Conservation (phyloP, 2,888 invertebrate species). For the Agelastica alni region DNA sequence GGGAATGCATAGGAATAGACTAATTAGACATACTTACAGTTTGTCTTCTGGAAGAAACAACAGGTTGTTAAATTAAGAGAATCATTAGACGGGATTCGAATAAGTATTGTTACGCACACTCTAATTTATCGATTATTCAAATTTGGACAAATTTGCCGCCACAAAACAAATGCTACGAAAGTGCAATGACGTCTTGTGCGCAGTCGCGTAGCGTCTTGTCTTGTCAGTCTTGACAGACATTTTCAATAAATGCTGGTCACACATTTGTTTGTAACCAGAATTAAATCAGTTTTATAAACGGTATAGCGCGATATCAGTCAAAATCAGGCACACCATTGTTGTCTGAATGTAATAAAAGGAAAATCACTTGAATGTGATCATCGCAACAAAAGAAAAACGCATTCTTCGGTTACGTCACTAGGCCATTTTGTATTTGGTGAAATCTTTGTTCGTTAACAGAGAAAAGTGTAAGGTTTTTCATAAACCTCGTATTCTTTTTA, state of each 20-base stretch:
- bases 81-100: neutral
- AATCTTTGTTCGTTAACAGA: conserved; percentile 46
- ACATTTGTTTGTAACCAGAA: conserved; percentile 44
- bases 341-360: conserved; percentile 32
- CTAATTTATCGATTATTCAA: conserved; percentile 48
- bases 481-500: conserved; percentile 46
- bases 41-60: conserved; percentile 15
- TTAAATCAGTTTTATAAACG: conserved; percentile 42
- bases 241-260: conserved; percentile 42
- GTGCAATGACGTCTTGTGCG: conserved; percentile 30
- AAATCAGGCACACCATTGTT: conserved; percentile 32
- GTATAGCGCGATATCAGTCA: conserved; percentile 32
- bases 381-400: conserved; percentile 44
- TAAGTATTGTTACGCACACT: conserved; percentile 40
- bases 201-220: conserved; percentile 24
- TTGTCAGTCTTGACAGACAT: conserved; percentile 45
- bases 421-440: conserved; percentile 56
- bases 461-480: conserved; percentile 42
- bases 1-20: conserved; percentile 1
- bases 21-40: conserved; percentile 8
- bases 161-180: conserved; percentile 43
- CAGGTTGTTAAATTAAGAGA: conserved; percentile 26
- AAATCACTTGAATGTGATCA: conserved; percentile 36
- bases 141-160: conserved; percentile 47
- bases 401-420: conserved; percentile 55